A percentile compares a stretch with the other conserved stretches of the same genome.
These are phyloP conservation scores for Heteronetta atricapilla DNA, from an alignment of 2,113 vertebrate genomes.

Conservation along the genomic window DNA sequence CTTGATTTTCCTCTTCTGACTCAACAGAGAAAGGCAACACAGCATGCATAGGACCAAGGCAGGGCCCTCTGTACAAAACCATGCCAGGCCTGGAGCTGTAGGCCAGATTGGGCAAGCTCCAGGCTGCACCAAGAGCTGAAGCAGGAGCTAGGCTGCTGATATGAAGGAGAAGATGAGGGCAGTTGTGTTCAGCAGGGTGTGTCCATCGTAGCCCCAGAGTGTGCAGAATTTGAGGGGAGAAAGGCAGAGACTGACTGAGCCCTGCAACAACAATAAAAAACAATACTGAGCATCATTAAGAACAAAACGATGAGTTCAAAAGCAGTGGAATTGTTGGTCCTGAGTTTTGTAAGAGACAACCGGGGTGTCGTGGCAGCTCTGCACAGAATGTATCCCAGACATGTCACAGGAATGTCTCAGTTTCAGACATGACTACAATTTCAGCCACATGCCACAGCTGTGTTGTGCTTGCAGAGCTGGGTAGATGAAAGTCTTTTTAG, in stretches of 20 bases:
- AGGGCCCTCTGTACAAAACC: background rate
- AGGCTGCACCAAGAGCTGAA: background rate
- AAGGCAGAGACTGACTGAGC: background rate
- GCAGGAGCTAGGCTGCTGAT: background rate
- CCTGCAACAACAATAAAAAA: background rate
- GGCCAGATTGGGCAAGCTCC: background rate
- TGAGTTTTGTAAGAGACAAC: background rate
- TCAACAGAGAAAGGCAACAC: background rate
- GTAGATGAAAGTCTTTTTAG: background rate
- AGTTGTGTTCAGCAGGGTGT: fast-evolving
- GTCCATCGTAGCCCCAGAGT: background rate
- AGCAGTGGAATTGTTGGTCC: background rate
- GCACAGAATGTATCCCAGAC: background rate
- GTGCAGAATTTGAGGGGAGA: background rate
- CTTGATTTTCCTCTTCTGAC: background rate
- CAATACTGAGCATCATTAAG: background rate
- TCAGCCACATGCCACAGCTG: background rate
- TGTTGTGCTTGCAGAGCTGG: background rate
- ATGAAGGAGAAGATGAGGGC: background rate
- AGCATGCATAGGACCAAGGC: background rate
- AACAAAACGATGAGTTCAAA: background rate
- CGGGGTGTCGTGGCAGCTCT: background rate
- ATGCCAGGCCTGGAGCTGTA: background rate
- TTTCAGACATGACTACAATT: background rate
- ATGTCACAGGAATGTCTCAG: too few relatives aligned